A percentile compares a stretch with the other conserved stretches of the same genome.
Conservation (phyloP, 2,113 vertebrate genomes). For the Pandion haliaetus region DNA sequence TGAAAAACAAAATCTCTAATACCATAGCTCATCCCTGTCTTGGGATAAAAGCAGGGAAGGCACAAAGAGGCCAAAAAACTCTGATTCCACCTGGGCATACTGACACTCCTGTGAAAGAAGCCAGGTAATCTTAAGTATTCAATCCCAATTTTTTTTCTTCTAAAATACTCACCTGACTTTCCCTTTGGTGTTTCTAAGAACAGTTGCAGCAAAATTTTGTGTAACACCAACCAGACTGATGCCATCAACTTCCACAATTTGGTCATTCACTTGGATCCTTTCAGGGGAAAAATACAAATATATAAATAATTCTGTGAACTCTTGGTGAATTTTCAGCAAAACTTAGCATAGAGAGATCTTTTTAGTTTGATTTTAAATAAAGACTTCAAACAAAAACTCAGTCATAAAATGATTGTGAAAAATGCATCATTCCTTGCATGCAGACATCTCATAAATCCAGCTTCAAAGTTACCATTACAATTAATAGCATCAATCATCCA, state of each 20-base stretch:
- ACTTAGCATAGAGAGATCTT: background rate
- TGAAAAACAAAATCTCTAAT: background rate
- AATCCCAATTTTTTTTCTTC: background rate
- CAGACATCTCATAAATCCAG: background rate
- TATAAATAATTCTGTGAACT: background rate
- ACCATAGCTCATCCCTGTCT: background rate
- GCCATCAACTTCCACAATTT: slow-evolving; percentile 97
- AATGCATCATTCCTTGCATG: background rate
- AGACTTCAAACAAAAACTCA: background rate
- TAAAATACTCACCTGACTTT: slow-evolving; percentile 85
- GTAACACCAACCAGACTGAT: slow-evolving; percentile 97
- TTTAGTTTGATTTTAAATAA: background rate
- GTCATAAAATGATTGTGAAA: background rate
- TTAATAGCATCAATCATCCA: background rate
- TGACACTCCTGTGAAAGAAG: background rate
- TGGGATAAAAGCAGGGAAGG: background rate
- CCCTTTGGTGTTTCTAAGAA: slow-evolving; percentile 96
- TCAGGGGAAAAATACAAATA: background rate
- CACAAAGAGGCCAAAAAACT: background rate
- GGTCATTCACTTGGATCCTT: slow-evolving; percentile 98
- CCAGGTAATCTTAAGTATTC: background rate
- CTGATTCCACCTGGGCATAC: background rate
- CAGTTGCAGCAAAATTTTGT: slow-evolving; percentile 97
- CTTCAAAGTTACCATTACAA: background rate
- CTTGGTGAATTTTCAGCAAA: background rate